These are phyloP conservation scores for Siphamia tubifer DNA, from an alignment of 2,113 vertebrate species.

Conservation along the genomic window DNA sequence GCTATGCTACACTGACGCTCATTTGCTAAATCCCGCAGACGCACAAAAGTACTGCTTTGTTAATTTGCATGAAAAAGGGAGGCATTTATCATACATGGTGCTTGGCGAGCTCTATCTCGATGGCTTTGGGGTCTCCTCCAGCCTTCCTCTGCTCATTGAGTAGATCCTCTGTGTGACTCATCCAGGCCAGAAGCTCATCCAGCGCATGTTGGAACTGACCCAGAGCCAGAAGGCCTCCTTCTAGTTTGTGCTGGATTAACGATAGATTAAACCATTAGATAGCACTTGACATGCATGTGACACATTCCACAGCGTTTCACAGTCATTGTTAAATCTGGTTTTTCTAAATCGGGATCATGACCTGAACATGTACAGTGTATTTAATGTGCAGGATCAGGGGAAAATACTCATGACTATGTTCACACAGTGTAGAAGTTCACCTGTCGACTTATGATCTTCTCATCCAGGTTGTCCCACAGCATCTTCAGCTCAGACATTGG, in stretches of 20 bases:
- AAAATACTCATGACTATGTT: too few species aligned
- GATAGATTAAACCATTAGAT: constrained; percentile 54
- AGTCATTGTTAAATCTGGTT: background rate
- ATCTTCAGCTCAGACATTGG: constrained; percentile 91
- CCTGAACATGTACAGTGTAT: background rate
- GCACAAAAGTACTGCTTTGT: too few species aligned
- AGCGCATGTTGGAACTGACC: constrained; percentile 98
- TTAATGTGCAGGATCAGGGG: too few species aligned
- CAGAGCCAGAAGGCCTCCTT: constrained; percentile 92
- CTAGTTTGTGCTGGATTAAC: constrained; percentile 92
- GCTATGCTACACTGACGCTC: background rate
- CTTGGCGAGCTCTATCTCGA: constrained; percentile 97
- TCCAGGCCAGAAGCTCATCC: constrained; percentile 93
- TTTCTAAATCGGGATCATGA: background rate
- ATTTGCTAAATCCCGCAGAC: background rate
- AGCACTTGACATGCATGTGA: constrained; percentile 11
- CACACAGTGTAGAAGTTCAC: constrained; percentile 71
- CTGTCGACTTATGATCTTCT: constrained; percentile 94
- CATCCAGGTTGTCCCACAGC: constrained; percentile 90
- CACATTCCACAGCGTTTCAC: background rate
- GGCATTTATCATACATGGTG: constrained; percentile 88
- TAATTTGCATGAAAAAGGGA: background rate
- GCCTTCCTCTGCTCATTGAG: constrained; percentile 92
- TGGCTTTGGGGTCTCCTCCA: constrained; percentile 94
- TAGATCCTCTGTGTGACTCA: constrained; percentile 93